phyloP scores from a whole-genome alignment of 1,140 invertebrate genomes.

The Drosophila funebris region DNA sequence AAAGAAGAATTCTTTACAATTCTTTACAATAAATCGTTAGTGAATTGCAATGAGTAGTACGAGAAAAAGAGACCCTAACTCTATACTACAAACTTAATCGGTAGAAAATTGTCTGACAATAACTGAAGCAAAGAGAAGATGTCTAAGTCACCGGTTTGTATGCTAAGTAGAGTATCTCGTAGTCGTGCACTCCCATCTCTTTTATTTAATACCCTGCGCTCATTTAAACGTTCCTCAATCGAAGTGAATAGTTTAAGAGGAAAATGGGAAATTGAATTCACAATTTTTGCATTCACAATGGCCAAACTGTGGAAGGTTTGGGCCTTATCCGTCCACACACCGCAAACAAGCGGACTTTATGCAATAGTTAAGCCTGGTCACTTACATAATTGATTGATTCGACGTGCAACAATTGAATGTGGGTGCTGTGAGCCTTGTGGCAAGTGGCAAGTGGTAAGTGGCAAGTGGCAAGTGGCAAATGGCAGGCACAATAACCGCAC shows the following conservation, averaged over 20 bases:
- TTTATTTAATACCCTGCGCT: background rate
- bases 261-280: background rate
- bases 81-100: too few relatives aligned
- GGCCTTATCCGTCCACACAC: background rate
- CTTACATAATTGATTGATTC: constrained; percentile 78
- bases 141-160: too few relatives aligned
- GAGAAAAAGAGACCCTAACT: too few relatives aligned
- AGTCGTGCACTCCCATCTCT: too few relatives aligned
- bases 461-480: constrained; percentile 18
- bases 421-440: constrained; percentile 21
- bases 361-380: constrained; percentile 47
- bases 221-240: background rate
- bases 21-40: too few relatives aligned
- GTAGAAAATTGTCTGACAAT: too few relatives aligned
- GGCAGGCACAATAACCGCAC: constrained; percentile 52
- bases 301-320: background rate
- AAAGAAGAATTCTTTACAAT: too few relatives aligned
- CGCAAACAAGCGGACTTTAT: constrained; percentile 21
- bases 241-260: background rate
- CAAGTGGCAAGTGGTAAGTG: constrained; percentile 33
- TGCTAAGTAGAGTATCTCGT: too few relatives aligned
- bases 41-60: too few relatives aligned
- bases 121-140: too few relatives aligned
- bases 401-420: constrained; percentile 68
- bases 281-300: background rate